Conservation (phyloP, 2,888 invertebrate genomes). For the Nomada ferruginata region DNA sequence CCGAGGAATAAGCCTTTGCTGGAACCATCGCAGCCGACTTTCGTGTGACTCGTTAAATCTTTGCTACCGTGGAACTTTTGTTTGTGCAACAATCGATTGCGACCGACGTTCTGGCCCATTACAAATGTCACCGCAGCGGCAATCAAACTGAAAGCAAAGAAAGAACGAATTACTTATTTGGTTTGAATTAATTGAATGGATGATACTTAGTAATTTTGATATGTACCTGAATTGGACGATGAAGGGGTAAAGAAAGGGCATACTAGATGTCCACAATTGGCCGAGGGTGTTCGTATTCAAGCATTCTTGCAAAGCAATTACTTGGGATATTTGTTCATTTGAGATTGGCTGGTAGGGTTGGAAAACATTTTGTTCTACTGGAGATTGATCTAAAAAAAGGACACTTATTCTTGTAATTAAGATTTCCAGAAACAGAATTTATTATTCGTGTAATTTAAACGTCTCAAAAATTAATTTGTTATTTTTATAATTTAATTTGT, state of each 20-base stretch:
- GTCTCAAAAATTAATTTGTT: too few relatives aligned
- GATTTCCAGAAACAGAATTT: neutral
- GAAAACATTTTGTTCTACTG: slow-evolving; percentile 27
- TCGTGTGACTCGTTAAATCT: slow-evolving; percentile 74
- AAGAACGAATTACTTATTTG: neutral
- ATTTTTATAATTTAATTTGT: too few relatives aligned
- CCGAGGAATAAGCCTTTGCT: slow-evolving; percentile 86
- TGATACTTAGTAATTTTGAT: neutral
- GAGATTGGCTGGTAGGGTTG: slow-evolving; percentile 83
- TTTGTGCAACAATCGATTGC: slow-evolving; percentile 77
- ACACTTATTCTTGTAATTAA: neutral
- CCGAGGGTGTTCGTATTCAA: slow-evolving; percentile 86
- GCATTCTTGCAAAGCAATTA: slow-evolving; percentile 85
- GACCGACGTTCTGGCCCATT: slow-evolving; percentile 85
- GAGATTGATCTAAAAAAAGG: slow-evolving; percentile 39
- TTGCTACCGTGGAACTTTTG: slow-evolving; percentile 80
- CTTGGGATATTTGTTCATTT: slow-evolving; percentile 84
- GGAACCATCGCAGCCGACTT: slow-evolving; percentile 85
- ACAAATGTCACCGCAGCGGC: slow-evolving; percentile 86
- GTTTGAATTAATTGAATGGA: too few relatives aligned
- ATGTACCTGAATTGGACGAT: slow-evolving; percentile 85
- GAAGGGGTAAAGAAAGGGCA: slow-evolving; percentile 86
- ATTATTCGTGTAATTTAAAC: too few relatives aligned
- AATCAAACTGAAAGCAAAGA: slow-evolving; percentile 82
- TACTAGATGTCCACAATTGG: slow-evolving; percentile 85